phyloP scores from a whole-genome alignment of 2,888 invertebrate species.

The Epistrophella euchroma region DNA sequence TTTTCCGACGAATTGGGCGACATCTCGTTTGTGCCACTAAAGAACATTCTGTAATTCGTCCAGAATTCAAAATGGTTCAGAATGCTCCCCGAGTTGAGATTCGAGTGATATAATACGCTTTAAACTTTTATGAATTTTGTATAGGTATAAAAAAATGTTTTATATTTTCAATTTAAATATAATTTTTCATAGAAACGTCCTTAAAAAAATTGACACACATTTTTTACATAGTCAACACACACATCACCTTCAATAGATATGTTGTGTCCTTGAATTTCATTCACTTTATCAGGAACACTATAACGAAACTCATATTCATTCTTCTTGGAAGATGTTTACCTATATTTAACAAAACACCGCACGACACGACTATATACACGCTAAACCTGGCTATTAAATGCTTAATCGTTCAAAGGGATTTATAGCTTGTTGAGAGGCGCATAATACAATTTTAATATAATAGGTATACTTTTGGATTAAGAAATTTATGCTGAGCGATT shows the following conservation, averaged over 20 bases:
- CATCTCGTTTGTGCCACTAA: too few relatives aligned
- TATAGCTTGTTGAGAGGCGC: constrained; percentile 46
- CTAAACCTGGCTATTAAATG: constrained; percentile 46
- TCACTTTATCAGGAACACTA: constrained; percentile 33
- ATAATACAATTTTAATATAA: constrained; percentile 58
- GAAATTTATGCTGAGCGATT: constrained; percentile 44
- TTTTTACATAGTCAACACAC: background rate
- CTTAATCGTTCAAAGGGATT: constrained; percentile 66
- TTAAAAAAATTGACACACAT: background rate
- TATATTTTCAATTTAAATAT: background rate
- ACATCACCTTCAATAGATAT: background rate
- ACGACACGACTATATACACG: background rate
- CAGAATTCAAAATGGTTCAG: too few relatives aligned
- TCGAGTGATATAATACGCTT: too few relatives aligned
- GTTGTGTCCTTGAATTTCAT: constrained; percentile 24
- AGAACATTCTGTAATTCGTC: too few relatives aligned
- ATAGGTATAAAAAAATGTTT: too few relatives aligned
- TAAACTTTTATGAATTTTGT: too few relatives aligned
- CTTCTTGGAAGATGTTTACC: constrained; percentile 7
- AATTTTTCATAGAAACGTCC: background rate
- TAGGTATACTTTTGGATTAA: constrained; percentile 48
- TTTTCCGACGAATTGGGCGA: too few relatives aligned
- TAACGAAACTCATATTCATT: constrained; percentile 27
- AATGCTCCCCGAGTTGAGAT: too few relatives aligned
- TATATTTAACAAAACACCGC: background rate